These are phyloP conservation scores for Cygnus atratus DNA, from an alignment of 2,113 vertebrate species.

Conservation along the genomic window DNA sequence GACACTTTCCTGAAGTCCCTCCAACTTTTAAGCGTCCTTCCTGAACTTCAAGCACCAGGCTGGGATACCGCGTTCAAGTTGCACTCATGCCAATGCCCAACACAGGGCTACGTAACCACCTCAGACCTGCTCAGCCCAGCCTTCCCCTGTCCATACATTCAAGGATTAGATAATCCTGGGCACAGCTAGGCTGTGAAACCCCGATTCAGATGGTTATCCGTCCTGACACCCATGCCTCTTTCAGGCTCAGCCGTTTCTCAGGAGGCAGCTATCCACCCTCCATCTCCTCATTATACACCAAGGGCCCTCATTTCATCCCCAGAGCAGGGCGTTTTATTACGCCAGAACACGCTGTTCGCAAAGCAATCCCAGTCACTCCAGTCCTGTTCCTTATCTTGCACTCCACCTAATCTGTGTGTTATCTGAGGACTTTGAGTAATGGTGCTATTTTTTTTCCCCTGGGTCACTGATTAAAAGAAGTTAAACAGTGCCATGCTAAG, in stretches of 20 bases:
- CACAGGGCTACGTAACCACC: neutral
- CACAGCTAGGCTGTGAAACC: neutral
- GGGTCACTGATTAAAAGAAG: slow-evolving; percentile 53
- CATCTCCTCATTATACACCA: neutral
- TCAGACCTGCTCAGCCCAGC: neutral
- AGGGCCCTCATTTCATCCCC: neutral
- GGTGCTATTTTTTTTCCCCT: neutral
- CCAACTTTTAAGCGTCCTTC: neutral
- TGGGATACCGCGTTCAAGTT: neutral
- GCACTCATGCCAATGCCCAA: neutral
- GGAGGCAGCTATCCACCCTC: neutral
- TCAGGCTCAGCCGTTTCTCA: neutral
- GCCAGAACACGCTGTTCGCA: neutral
- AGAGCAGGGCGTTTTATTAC: neutral
- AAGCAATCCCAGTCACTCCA: neutral
- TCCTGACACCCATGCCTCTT: neutral
- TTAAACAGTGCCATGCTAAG: slow-evolving; percentile 32
- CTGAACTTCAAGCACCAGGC: neutral
- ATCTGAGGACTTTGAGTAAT: slow-evolving; percentile 52
- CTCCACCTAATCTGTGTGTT: slow-evolving; percentile 8
- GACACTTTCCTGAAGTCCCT: neutral
- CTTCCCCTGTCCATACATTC: neutral
- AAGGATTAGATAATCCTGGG: neutral
- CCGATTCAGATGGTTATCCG: neutral
- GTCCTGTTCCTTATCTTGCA: slow-evolving; percentile 31